These are phyloP conservation scores for Dermolepida albohirtum DNA, from an alignment of 2,888 invertebrate species.

Conservation along the genomic window DNA sequence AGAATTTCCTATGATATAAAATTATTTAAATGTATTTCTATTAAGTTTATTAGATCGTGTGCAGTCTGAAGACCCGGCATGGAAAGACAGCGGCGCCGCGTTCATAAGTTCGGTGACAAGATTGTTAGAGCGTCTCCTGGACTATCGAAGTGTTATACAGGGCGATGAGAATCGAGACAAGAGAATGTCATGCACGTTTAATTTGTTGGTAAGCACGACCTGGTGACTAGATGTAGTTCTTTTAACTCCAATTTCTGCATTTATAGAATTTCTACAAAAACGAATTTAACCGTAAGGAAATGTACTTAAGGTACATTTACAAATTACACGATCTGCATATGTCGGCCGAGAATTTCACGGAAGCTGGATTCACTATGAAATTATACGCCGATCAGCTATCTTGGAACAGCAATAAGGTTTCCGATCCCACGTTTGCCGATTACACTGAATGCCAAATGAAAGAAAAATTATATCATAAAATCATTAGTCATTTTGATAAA, in stretches of 20 bases:
- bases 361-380: slow-evolving; percentile 94
- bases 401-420: slow-evolving; percentile 80
- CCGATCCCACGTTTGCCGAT: slow-evolving; percentile 78
- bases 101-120: slow-evolving; percentile 94
- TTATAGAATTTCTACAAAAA: slow-evolving; percentile 94
- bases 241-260: slow-evolving; percentile 13
- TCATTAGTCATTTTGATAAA: slow-evolving; percentile 91
- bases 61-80: slow-evolving; percentile 84
- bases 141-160: slow-evolving; percentile 95
- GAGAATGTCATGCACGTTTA: slow-evolving; percentile 96
- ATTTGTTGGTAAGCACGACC: slow-evolving; percentile 77
- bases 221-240: neutral
- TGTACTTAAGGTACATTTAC: slow-evolving; percentile 96
- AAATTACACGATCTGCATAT: slow-evolving; percentile 93
- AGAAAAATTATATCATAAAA: slow-evolving; percentile 88
- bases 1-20: too few relatives aligned
- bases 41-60: slow-evolving; percentile 85
- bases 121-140: slow-evolving; percentile 86
- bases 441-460: slow-evolving; percentile 91
- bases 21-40: too few relatives aligned
- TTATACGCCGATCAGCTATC: slow-evolving; percentile 91
- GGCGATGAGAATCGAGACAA: slow-evolving; percentile 96
- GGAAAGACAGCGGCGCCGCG: slow-evolving; percentile 92
- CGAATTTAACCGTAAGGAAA: slow-evolving; percentile 94
- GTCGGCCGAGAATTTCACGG: slow-evolving; percentile 91